Base-by-base conservation (phyloP, 2,888 invertebrate species). In the Diplazon laetatorius region DNA sequence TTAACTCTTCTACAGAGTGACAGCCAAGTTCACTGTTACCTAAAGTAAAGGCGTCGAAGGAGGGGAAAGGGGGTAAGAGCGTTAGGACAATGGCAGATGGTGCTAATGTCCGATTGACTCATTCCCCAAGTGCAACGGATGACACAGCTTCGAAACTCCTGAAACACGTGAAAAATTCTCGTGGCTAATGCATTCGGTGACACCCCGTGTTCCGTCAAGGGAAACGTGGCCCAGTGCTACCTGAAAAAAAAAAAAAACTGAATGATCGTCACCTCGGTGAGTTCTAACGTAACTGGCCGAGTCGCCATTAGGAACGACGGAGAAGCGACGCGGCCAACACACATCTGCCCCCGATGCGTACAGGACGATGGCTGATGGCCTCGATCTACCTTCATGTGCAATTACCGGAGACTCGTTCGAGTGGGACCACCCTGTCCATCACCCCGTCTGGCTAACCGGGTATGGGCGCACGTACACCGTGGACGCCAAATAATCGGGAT, bases 121-220 rank as follows among this genome's bases (percentile, higher is more conserved):
- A 25, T 68, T 50, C 52, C 39, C 44, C 30, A 12, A 46, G 22
- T 30, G 18, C 35, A 37, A 12, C 20, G 48, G 62, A 59, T 76
- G 48, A 57, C 57, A 20, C 6, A 22, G 44, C 62, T 22, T 55
- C 6, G 30, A n/a, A 42, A 50, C 42, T 39, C 10, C n/a, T 14
- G 42, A 60, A 22, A 14, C 2, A 37, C 44, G 62, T 42, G 8
- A 52, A n/a, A n/a, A 73, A 77, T 77, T 77, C 77, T 68, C 77
- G 72, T 73, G 50, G 62, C 14, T 10, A 25, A 12, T 37, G 39
- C 3, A 16, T 16, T 65, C 20, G 30, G 20, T 55, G 72, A 57
- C 57, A 63, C 37, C 4, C 48, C n/a, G 30, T n/a, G 39, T 50
- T 59, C 22, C 20, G 16, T 16, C 25, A 52, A 18, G 14, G 9